phyloP scores from a whole-genome alignment of 2,113 vertebrate species.

The Anolis sagrei region DNA sequence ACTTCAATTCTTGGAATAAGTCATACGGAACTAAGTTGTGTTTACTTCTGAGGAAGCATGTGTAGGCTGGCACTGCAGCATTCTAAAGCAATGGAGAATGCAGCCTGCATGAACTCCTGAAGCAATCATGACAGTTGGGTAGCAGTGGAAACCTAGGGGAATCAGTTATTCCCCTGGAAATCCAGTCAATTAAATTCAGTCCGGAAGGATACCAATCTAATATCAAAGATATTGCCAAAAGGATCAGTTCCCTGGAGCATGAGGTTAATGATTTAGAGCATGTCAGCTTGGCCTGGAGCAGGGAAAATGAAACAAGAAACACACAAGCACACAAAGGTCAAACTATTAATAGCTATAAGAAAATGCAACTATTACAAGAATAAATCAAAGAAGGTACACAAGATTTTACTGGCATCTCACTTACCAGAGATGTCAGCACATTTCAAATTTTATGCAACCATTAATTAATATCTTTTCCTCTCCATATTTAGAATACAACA shows the following conservation, averaged over 20 bases:
- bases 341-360: constrained; percentile 60
- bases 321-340: constrained; percentile 41
- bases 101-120: constrained; percentile 61
- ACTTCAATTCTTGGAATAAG: not conserved
- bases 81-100: constrained; percentile 14
- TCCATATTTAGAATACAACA: constrained; percentile 24
- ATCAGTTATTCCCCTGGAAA: constrained; percentile 62
- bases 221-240: constrained; percentile 76
- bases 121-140: constrained; percentile 59
- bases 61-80: not conserved
- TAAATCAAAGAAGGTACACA: not conserved
- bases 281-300: constrained; percentile 69
- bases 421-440: constrained; percentile 22
- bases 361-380: constrained; percentile 30
- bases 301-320: constrained; percentile 54
- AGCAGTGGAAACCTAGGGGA: constrained; percentile 52
- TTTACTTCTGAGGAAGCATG: not conserved
- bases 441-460: constrained; percentile 16
- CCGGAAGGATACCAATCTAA: constrained; percentile 76
- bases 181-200: constrained; percentile 80
- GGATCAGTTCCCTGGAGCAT: constrained; percentile 72
- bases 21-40: not conserved
- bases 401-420: constrained; percentile 13
- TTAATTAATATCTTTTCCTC: constrained; percentile 36
- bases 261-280: constrained; percentile 79